A percentile compares a stretch with the other conserved stretches of the same genome.
Evolutionary conservation across 2,888 invertebrate genomes (phyloP).

Genomic region (Rugalucina vietnamica): DNA sequence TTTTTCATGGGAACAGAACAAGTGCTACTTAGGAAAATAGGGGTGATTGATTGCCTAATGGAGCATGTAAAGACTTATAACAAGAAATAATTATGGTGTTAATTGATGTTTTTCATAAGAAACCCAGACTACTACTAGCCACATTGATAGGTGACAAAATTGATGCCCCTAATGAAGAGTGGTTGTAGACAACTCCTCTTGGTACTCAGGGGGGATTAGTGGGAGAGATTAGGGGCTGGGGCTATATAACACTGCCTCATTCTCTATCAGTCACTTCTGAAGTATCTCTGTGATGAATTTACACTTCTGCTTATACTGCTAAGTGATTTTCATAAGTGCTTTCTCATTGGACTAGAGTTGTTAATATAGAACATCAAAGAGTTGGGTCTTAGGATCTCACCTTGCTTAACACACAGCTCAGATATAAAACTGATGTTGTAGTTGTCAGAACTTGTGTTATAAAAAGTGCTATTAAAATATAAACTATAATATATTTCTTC

Average conservation of each 20-base stretch:
- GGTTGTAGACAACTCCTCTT: neutral
- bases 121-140: neutral
- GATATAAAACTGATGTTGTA: no score
- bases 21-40: neutral
- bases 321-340: neutral
- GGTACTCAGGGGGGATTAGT: slow-evolving; percentile 3
- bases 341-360: neutral
- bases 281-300: neutral
- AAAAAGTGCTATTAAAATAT: no score
- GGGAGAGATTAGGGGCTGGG: neutral
- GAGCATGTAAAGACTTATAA: neutral
- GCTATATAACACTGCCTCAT: neutral
- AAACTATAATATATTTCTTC: no score
- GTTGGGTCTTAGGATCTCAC: no score
- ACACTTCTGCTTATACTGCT: neutral
- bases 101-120: neutral
- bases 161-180: slow-evolving; percentile 1
- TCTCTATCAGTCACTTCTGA: neutral
- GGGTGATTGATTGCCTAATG: neutral
- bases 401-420: no score
- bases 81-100: neutral
- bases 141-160: neutral
- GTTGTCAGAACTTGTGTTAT: no score
- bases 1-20: neutral
- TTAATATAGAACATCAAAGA: no score